These are phyloP conservation scores for Macrosteles quadrilineatus DNA, from an alignment of 1,140 invertebrate species.

Conservation along the genomic window DNA sequence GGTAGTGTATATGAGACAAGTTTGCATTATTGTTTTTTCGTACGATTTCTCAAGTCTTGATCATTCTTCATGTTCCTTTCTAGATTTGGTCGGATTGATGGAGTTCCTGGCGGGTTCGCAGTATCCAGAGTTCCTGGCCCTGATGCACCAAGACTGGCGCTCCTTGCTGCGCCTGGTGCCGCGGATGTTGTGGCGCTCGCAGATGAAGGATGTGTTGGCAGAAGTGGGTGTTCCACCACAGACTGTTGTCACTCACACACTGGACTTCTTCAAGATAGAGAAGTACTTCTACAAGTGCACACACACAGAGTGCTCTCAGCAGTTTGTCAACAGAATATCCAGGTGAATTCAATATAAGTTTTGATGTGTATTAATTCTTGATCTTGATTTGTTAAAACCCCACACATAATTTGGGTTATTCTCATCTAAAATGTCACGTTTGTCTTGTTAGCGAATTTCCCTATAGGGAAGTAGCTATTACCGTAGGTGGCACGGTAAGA, in stretches of 20 bases:
- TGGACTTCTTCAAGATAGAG: constrained; percentile 56
- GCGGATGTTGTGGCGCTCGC: constrained; percentile 68
- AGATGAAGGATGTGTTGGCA: constrained; percentile 62
- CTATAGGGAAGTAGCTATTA: too few relatives aligned
- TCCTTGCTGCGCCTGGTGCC: constrained; percentile 60
- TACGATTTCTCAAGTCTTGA: too few relatives aligned
- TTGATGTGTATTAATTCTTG: too few relatives aligned
- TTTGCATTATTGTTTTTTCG: too few relatives aligned
- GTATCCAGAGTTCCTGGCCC: constrained; percentile 51
- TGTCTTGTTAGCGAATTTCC: too few relatives aligned
- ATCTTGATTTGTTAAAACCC: background rate
- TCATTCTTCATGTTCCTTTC: too few relatives aligned
- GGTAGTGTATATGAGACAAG: too few relatives aligned
- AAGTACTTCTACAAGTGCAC: constrained; percentile 57
- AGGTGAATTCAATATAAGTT: constrained; percentile 37
- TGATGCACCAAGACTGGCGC: background rate
- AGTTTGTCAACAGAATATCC: constrained; percentile 43
- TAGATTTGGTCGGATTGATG: constrained; percentile 70
- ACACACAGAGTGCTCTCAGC: constrained; percentile 47
- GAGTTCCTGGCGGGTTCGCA: constrained; percentile 67
- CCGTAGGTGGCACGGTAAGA: too few relatives aligned
- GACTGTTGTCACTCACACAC: constrained; percentile 49
- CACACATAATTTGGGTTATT: too few relatives aligned
- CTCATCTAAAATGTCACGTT: too few relatives aligned
- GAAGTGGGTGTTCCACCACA: constrained; percentile 56